These are phyloP conservation scores for Lemur catta DNA, from an alignment of 2,797 vertebrate genomes.

Conservation along the genomic window DNA sequence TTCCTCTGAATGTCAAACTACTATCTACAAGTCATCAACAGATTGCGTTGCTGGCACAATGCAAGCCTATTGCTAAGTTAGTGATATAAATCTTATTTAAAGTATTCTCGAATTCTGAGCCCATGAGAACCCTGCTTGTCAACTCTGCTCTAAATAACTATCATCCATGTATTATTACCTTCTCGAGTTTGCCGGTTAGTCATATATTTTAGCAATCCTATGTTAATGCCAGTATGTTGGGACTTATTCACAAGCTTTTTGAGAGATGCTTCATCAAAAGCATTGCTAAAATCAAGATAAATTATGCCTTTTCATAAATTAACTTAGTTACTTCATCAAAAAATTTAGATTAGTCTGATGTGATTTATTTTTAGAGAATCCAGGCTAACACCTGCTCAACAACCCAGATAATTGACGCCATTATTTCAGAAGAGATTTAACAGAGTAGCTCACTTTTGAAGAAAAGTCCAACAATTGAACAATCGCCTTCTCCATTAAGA, in stretches of 20 bases:
- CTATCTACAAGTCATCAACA: constrained; percentile 23
- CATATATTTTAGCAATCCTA: constrained; percentile 51
- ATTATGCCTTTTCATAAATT: constrained; percentile 63
- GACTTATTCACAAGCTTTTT: constrained; percentile 56
- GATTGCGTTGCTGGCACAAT: background rate
- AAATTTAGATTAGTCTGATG: constrained; percentile 42
- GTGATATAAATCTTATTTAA: background rate
- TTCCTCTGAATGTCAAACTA: background rate
- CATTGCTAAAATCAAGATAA: constrained; percentile 59
- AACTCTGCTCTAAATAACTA: constrained; percentile 57
- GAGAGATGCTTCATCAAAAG: constrained; percentile 56
- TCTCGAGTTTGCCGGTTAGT: constrained; percentile 29
- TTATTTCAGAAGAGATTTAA: constrained; percentile 36
- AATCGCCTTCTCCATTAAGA: background rate
- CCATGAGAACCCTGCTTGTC: constrained; percentile 34
- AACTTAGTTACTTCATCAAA: constrained; percentile 60
- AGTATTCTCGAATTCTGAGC: constrained; percentile 44
- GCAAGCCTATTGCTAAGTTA: constrained; percentile 8
- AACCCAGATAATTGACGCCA: constrained; percentile 39
- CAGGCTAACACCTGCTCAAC: constrained; percentile 42
- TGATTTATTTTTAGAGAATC: constrained; percentile 69
- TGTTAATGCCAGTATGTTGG: constrained; percentile 45
- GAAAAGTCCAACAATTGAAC: constrained; percentile 39
- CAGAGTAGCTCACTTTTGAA: background rate
- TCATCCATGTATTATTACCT: constrained; percentile 63